Base-by-base conservation (phyloP, 2,888 invertebrate genomes). In the Metellina segmentata region DNA sequence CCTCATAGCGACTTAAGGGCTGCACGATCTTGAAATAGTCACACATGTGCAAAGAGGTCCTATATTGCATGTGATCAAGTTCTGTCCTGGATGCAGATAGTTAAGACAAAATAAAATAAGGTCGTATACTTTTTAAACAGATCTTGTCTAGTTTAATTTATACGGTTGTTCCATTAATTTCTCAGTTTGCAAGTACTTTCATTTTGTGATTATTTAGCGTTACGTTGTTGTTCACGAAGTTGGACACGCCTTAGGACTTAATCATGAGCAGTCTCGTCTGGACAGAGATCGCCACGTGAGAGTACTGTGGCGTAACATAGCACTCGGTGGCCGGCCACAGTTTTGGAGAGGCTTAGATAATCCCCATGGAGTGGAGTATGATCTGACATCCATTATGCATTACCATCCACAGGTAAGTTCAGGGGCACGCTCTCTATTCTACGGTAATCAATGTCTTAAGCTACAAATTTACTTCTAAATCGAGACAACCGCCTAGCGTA, bases 371-470 rank as follows among this genome's bases (percentile, higher is more conserved):
- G 89, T 91, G 9, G 91, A 93, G 69, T 93, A 93, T 69, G 93
- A 93, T 48, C 75, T 93, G 6, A 89, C 90, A 0, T 93, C 93
- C 19, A 93, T 93, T 9, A 93, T 93, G 93, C 93, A 93, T 52
- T 93, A 93, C 51, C 90, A 91, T 49, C 81, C 93, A 6, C 87
- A 91, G 75, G 93, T 93, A 74, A 91, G 85, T 20, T n/a, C 9
- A 16, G 48, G 34, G 34, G 4, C 34, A 34, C 4, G 34, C 4
- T 16, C 7, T 13, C n/a, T 69, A 69, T 4, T 6, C 13, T 69
- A 7, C n/a, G 70, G 5, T 69, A 5, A n/a, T 69, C n/a, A 13
- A 69, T 69, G 13, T n/a, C n/a, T n/a, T 16, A 69, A 4, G n/a
- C n/a, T n/a, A 69, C 70, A 5, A 69, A 7, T n/a, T 4, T 69